phyloP scores from a whole-genome alignment of 2,888 invertebrate species.

The Tetanocera ferruginea region DNA sequence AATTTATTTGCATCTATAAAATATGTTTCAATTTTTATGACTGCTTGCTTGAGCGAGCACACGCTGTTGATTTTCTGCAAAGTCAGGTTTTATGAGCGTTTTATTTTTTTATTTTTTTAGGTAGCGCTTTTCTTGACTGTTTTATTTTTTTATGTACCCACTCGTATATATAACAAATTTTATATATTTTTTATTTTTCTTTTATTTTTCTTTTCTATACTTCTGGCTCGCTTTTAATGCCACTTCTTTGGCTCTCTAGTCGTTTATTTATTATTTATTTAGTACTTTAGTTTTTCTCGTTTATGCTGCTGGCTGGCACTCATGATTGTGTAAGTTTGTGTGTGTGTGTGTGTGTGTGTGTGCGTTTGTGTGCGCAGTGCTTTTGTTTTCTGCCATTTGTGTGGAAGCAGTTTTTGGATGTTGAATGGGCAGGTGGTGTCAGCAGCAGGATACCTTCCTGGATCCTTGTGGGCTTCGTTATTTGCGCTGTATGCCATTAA shows the following conservation, averaged over 20 bases:
- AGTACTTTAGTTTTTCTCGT: slow-evolving; percentile 28
- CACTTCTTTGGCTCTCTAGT: slow-evolving; percentile 26
- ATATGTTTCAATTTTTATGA: not conserved
- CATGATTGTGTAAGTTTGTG: not conserved
- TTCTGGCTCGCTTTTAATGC: slow-evolving; percentile 16
- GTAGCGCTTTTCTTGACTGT: slow-evolving; percentile 30
- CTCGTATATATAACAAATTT: slow-evolving; percentile 8
- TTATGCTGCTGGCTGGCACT: slow-evolving; percentile 1
- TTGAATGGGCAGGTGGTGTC: too few species aligned
- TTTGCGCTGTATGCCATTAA: not conserved
- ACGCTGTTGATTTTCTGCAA: not conserved
- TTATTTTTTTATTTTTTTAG: not conserved
- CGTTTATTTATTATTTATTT: slow-evolving; percentile 32
- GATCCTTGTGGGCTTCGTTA: too few species aligned
- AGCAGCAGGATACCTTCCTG: too few species aligned
- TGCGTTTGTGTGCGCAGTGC: not conserved
- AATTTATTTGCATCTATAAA: slow-evolving; percentile 8
- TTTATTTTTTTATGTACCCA: slow-evolving; percentile 21
- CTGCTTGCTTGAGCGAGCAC: not conserved
- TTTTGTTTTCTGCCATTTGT: not conserved
- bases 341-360: not conserved
- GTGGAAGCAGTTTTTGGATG: not conserved
- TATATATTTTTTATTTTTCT: slow-evolving; percentile 24
- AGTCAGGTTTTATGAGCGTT: slow-evolving; percentile 14
- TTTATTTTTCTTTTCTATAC: slow-evolving; percentile 31